These are phyloP conservation scores for Papilio machaon DNA, from an alignment of 1,140 invertebrate genomes.

Conservation along the genomic window DNA sequence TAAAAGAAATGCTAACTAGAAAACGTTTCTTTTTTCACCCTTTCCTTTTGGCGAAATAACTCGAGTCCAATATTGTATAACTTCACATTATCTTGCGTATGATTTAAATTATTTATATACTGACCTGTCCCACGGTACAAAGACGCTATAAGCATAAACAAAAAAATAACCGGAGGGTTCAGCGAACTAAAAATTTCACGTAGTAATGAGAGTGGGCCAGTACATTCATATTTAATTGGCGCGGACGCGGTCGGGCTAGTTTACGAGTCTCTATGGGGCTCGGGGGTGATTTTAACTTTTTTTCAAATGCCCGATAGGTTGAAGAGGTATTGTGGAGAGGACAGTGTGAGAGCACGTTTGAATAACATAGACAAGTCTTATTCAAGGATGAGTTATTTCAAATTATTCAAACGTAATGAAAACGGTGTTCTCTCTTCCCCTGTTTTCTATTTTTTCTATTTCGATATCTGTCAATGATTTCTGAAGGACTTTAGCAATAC, in stretches of 20 bases:
- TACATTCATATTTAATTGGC: constrained; percentile 79
- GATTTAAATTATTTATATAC: constrained; percentile 53
- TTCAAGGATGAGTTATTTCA: neutral
- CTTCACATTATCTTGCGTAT: constrained; percentile 39
- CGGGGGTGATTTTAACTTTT: constrained; percentile 74
- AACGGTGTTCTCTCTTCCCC: no score
- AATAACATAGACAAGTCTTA: constrained; percentile 46
- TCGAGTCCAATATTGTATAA: constrained; percentile 43
- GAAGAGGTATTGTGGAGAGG: constrained; percentile 76
- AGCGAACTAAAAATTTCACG: constrained; percentile 62
- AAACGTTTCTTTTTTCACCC: neutral
- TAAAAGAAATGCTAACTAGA: neutral
- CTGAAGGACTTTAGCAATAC: no score
- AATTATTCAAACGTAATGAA: neutral
- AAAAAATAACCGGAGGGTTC: constrained; percentile 52
- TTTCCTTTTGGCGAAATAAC: constrained; percentile 27
- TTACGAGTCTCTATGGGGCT: constrained; percentile 65
- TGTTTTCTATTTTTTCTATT: no score
- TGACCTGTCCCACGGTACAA: constrained; percentile 53
- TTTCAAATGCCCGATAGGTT: constrained; percentile 75
- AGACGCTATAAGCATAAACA: constrained; percentile 59
- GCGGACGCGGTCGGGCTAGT: constrained; percentile 60
- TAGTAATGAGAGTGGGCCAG: constrained; percentile 71
- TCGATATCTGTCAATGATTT: no score
- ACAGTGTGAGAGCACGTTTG: constrained; percentile 56